Percentiles rank a stretch among this genome's conserved stretches.
These are phyloP conservation scores for Phyllostomus discolor DNA, from an alignment of 2,113 vertebrate genomes.

Conservation along the genomic window DNA sequence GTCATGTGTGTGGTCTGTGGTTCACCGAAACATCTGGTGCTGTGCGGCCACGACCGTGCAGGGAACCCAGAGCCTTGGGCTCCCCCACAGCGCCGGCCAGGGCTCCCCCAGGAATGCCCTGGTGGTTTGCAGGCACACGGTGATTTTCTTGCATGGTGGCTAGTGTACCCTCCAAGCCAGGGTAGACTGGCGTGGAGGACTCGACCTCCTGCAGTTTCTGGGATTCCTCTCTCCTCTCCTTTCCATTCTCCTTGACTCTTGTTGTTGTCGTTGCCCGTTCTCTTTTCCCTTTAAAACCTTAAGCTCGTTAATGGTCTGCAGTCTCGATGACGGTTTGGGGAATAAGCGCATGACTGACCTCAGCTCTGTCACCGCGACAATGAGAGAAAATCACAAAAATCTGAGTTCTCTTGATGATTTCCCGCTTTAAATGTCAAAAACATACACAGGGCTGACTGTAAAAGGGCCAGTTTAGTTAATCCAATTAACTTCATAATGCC, in stretches of 20 bases:
- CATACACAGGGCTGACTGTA: constrained; percentile 2
- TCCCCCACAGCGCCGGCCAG: neutral
- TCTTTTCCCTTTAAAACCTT: neutral
- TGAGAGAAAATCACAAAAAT: neutral
- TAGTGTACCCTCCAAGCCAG: neutral
- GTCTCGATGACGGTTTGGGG: neutral
- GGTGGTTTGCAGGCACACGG: neutral
- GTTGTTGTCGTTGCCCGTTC: neutral
- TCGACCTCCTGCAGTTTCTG: neutral
- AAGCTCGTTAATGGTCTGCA: neutral
- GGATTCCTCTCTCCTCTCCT: neutral
- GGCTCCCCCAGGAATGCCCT: neutral
- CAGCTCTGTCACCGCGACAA: neutral
- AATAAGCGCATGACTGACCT: neutral
- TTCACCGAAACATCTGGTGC: no score
- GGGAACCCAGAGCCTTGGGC: neutral
- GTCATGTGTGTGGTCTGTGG: fast-evolving
- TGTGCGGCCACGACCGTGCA: fast-evolving
- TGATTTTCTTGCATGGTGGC: neutral
- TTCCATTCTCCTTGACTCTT: neutral
- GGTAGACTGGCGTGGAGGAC: neutral
- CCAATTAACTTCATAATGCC: constrained; percentile 53
- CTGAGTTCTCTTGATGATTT: neutral
- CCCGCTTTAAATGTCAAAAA: constrained; percentile 28
- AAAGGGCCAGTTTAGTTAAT: constrained; percentile 58